Percentiles rank a stretch among this genome's conserved stretches.
Evolutionary conservation across 2,113 vertebrate species (phyloP).

Genomic region (Phaetusa simplex): DNA sequence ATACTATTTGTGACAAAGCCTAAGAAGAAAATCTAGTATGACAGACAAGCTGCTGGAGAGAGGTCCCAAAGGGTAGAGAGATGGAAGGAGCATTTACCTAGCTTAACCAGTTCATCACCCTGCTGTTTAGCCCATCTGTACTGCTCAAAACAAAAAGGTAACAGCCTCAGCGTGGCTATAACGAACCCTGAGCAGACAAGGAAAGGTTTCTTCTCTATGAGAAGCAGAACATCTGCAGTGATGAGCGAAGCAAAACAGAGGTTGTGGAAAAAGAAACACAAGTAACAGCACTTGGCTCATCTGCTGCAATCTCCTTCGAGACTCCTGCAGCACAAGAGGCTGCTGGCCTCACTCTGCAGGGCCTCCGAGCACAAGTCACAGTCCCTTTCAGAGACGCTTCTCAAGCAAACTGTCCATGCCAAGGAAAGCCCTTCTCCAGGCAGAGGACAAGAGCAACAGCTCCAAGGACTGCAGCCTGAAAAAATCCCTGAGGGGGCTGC

Average conservation of each 20-base stretch:
- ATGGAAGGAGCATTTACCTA: neutral
- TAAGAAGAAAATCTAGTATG: neutral
- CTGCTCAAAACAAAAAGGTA: neutral
- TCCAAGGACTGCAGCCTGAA: neutral
- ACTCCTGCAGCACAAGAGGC: neutral
- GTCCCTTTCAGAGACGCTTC: neutral
- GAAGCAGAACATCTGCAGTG: neutral
- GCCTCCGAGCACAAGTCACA: fast-evolving
- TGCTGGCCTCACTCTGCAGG: neutral
- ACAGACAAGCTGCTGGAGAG: neutral
- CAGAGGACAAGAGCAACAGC: neutral
- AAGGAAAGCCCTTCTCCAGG: neutral
- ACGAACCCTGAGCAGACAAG: neutral
- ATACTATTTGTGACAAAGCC: neutral
- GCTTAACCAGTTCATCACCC: neutral
- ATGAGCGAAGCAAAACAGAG: neutral
- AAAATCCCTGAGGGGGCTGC: neutral
- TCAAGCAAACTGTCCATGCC: neutral
- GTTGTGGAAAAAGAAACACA: neutral
- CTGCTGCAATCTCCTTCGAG: neutral
- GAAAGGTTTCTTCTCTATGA: neutral
- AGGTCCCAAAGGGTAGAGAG: neutral
- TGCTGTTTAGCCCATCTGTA: neutral
- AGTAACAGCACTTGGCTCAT: neutral
- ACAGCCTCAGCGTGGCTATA: neutral